Evolutionary conservation across 2,888 invertebrate species (phyloP).

Genomic region (Hemistola chrysoprasaria): DNA sequence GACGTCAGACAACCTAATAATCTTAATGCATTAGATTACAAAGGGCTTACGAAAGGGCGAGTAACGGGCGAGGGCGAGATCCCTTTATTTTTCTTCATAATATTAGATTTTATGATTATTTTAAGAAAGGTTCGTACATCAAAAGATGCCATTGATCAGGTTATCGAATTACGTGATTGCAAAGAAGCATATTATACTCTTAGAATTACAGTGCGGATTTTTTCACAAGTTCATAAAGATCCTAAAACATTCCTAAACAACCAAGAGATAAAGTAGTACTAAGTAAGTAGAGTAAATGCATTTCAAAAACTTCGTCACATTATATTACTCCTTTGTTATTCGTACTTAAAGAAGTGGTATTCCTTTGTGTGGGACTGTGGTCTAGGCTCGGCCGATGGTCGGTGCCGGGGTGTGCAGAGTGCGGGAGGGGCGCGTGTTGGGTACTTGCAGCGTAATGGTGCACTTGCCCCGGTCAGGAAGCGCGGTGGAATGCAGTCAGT

Average conservation of each 20-base stretch:
- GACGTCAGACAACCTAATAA: constrained; percentile 67
- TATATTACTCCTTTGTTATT: constrained; percentile 11
- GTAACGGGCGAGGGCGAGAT: constrained; percentile 40
- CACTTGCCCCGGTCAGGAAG: constrained; percentile 82
- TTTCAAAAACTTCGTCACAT: too few species aligned
- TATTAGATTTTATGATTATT: constrained; percentile 69
- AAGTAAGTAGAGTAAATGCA: too few species aligned
- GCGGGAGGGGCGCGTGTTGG: too few species aligned
- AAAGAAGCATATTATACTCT: constrained; percentile 30
- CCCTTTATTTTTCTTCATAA: constrained; percentile 61
- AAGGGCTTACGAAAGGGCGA: constrained; percentile 51
- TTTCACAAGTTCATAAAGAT: too few species aligned
- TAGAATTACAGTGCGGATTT: too few species aligned
- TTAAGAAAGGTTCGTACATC: constrained; percentile 54
- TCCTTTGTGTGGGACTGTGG: constrained; percentile 50
- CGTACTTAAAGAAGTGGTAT: constrained; percentile 6
- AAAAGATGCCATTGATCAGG: constrained; percentile 52
- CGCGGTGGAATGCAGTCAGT: constrained; percentile 81
- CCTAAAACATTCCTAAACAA: too few species aligned
- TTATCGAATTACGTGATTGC: constrained; percentile 52
- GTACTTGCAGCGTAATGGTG: constrained; percentile 77
- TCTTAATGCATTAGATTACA: constrained; percentile 73
- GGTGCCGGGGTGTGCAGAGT: constrained; percentile 16
- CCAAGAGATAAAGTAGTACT: too few species aligned
- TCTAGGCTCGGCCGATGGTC: constrained; percentile 33